These are phyloP conservation scores for Pinctada fucata DNA, from an alignment of 2,888 invertebrate genomes.

Conservation along the genomic window DNA sequence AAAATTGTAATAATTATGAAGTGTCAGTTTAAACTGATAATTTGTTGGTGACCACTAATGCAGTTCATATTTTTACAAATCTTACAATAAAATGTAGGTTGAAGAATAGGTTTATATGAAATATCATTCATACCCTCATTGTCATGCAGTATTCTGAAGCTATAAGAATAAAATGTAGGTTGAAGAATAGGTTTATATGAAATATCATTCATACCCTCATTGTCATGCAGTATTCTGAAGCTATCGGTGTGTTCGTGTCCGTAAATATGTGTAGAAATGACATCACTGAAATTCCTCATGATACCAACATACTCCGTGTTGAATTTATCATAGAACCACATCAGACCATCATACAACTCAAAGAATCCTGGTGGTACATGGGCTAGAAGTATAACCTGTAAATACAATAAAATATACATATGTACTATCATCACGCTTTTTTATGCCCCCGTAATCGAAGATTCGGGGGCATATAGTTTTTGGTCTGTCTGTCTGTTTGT, in stretches of 20 bases:
- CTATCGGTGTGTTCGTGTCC: slow-evolving; percentile 95
- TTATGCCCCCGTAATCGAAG: no score
- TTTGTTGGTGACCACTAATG: no score
- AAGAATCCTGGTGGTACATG: slow-evolving; percentile 89
- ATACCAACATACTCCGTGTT: slow-evolving; percentile 87
- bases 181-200: no score
- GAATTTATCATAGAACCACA: slow-evolving; percentile 85
- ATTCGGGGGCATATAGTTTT: no score
- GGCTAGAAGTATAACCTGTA: slow-evolving; percentile 91
- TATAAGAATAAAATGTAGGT: slow-evolving; percentile 80
- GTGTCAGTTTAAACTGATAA: no score
- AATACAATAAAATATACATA: neutral
- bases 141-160: slow-evolving; percentile 82
- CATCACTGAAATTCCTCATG: slow-evolving; percentile 86
- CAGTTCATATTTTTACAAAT: no score
- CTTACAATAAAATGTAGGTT: no score
- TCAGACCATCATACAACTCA: slow-evolving; percentile 79
- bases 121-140: slow-evolving; percentile 46
- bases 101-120: no score
- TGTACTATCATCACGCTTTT: neutral
- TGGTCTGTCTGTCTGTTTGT: no score
- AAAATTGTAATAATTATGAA: no score
- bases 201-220: slow-evolving; percentile 46
- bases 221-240: slow-evolving; percentile 80
- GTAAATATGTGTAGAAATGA: slow-evolving; percentile 94